Conservation (phyloP, 2,113 vertebrate species). For the Mobula birostris region DNA sequence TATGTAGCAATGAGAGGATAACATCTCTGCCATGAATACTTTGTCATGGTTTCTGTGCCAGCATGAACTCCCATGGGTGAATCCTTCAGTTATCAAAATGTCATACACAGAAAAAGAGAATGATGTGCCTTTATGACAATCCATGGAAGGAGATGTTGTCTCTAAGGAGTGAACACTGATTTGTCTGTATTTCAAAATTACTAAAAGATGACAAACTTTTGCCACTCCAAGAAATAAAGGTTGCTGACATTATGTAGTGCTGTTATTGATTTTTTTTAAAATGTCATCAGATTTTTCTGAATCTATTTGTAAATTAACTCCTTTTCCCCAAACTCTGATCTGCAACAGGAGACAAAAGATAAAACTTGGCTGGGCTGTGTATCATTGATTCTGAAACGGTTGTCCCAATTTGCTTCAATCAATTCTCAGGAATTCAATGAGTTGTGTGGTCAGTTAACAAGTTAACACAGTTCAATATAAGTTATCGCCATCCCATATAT, state of each 20-base stretch:
- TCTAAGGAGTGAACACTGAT: not conserved
- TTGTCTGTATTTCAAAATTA: not conserved
- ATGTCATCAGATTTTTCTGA: conserved; percentile 16
- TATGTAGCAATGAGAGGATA: not conserved
- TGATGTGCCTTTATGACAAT: not conserved
- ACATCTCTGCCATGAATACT: not conserved
- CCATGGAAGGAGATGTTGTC: not conserved
- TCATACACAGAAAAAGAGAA: not conserved
- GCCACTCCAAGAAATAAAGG: not conserved
- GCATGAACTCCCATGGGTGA: not conserved
- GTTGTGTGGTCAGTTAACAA: not conserved
- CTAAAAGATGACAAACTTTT: not conserved
- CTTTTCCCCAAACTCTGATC: not conserved
- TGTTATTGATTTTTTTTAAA: not conserved
- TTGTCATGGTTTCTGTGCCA: not conserved
- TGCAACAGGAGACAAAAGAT: not conserved
- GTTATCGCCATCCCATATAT: not conserved
- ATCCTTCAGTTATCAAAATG: not conserved
- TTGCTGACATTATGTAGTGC: not conserved
- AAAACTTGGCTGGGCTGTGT: too few species aligned
- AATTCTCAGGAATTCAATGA: not conserved
- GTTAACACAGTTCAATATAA: not conserved
- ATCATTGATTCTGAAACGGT: too few species aligned
- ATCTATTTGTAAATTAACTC: not conserved
- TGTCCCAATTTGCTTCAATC: not conserved